These are phyloP conservation scores for Ormyrus rosae DNA, from an alignment of 2,888 invertebrate species.

Conservation along the genomic window DNA sequence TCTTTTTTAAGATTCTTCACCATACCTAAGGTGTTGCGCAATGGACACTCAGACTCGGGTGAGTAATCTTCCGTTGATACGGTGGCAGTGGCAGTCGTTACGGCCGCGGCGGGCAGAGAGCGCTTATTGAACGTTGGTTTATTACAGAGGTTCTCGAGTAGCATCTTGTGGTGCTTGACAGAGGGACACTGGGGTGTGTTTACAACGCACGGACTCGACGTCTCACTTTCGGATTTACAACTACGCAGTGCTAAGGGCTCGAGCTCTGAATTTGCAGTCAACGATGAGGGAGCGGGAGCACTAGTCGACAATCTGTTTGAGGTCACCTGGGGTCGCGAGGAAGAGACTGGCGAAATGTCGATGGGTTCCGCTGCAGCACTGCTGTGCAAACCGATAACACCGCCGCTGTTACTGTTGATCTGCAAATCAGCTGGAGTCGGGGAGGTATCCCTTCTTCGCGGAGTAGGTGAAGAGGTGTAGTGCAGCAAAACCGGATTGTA, in stretches of 20 bases:
- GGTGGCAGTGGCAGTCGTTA: too few species aligned
- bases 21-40: constrained; percentile 80
- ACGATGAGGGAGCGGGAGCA: constrained; percentile 71
- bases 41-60: constrained; percentile 68
- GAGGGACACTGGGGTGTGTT: constrained; percentile 77
- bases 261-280: constrained; percentile 73
- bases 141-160: constrained; percentile 76
- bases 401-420: neutral
- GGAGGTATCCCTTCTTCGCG: constrained; percentile 65
- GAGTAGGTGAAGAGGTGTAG: constrained; percentile 70
- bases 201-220: constrained; percentile 75
- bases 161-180: constrained; percentile 78
- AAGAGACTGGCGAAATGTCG: constrained; percentile 57
- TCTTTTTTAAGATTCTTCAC: constrained; percentile 92
- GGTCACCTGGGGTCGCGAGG: constrained; percentile 9
- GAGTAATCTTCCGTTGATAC: constrained; percentile 68
- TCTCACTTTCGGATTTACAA: constrained; percentile 74
- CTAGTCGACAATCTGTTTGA: constrained; percentile 73
- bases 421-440: neutral
- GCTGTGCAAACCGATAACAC: neutral
- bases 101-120: constrained; percentile 60
- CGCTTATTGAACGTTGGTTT: constrained; percentile 72
- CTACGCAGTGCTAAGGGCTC: constrained; percentile 67
- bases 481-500: constrained; percentile 72
- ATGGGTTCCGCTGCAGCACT: constrained; percentile 45